A percentile compares a stretch with the other conserved stretches of the same genome.
Conservation (phyloP, 2,797 vertebrate genomes). For the Pipistrellus nathusii region DNA sequence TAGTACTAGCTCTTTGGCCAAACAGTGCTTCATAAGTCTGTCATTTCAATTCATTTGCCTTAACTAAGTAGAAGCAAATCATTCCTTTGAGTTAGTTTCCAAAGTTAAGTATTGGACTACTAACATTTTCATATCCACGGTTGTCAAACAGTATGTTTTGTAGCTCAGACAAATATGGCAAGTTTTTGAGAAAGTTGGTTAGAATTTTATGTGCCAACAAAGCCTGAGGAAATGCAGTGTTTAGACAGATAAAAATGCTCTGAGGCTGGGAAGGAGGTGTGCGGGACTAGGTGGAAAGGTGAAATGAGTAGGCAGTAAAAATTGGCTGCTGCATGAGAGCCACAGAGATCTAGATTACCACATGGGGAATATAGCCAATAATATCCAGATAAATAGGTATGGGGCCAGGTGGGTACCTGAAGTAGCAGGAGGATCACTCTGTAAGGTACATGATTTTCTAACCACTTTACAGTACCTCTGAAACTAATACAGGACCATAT, state of each 20-base stretch:
- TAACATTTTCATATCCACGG: background rate
- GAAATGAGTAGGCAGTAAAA: background rate
- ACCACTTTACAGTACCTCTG: background rate
- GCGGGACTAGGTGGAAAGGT: background rate
- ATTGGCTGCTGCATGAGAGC: too few species aligned
- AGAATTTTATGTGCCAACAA: conserved; percentile 3
- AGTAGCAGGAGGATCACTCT: background rate
- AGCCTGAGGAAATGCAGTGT: background rate
- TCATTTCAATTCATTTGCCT: background rate
- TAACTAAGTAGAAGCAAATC: background rate
- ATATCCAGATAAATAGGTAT: background rate
- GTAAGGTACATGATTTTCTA: background rate
- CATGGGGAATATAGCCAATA: background rate
- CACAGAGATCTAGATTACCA: background rate
- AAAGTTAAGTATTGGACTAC: conserved; percentile 19
- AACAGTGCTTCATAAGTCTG: background rate
- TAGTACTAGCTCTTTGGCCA: background rate
- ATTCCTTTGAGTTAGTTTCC: conserved; percentile 15
- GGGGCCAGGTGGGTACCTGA: background rate
- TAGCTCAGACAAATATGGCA: background rate
- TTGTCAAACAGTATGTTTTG: background rate
- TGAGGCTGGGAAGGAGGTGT: background rate
- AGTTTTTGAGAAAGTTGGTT: conserved; percentile 31
- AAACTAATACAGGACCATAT: background rate
- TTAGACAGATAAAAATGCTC: background rate